Conservation (phyloP, 2,888 invertebrate genomes). For the Lepidochrysops patricia region DNA sequence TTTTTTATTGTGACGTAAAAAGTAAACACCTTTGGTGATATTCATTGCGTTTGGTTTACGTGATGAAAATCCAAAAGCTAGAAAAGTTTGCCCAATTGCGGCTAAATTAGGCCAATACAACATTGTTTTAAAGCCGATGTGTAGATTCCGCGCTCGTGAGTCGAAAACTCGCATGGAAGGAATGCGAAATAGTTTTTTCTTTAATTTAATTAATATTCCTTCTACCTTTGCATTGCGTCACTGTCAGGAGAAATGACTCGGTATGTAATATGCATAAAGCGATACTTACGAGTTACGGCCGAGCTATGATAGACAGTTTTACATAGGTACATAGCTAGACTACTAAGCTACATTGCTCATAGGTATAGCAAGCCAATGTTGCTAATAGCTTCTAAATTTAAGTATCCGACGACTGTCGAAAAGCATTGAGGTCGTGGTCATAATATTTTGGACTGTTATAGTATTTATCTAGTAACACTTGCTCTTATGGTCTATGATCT, state of each 20-base stretch:
- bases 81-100: constrained; percentile 25
- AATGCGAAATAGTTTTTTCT: constrained; percentile 33
- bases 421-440: too few relatives aligned
- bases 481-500: too few relatives aligned
- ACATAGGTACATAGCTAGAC: not conserved
- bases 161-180: constrained; percentile 21
- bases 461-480: too few relatives aligned
- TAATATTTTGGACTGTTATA: too few relatives aligned
- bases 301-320: not conserved
- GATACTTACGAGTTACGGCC: not conserved
- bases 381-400: too few relatives aligned
- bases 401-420: too few relatives aligned
- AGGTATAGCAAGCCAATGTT: too few relatives aligned
- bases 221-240: constrained; percentile 27
- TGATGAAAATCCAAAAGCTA: constrained; percentile 20
- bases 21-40: not conserved
- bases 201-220: constrained; percentile 33
- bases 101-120: constrained; percentile 26
- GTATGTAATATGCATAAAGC: constrained; percentile 2
- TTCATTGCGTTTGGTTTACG: constrained; percentile 15
- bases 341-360: too few relatives aligned
- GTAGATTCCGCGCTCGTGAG: constrained; percentile 30
- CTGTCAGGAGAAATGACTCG: constrained; percentile 25
- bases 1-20: not conserved
- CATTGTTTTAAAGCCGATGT: constrained; percentile 25